phyloP scores from a whole-genome alignment of 2,888 invertebrate genomes.

The Heteromurus nitidus region DNA sequence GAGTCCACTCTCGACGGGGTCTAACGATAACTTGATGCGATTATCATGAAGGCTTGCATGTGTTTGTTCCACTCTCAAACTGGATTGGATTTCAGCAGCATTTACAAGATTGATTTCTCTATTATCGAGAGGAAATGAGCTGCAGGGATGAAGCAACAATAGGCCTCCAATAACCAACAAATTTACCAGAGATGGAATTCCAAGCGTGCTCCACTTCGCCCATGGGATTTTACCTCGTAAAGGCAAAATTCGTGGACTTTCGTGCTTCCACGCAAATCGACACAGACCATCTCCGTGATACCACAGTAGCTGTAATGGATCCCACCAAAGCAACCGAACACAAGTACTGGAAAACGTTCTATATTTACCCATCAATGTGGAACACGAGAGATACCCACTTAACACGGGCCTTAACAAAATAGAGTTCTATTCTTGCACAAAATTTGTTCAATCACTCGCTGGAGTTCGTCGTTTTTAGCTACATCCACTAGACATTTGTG shows the following conservation, averaged over 20 bases:
- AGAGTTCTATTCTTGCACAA: too few species aligned
- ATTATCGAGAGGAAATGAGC: background rate
- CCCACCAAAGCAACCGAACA: slow-evolving; percentile 23
- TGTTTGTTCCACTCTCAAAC: too few species aligned
- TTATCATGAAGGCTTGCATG: too few species aligned
- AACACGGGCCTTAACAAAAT: too few species aligned
- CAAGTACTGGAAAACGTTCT: slow-evolving; percentile 61
- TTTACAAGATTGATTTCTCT: too few species aligned
- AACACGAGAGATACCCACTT: too few species aligned
- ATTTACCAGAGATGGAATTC: slow-evolving; percentile 7
- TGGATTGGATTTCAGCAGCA: too few species aligned
- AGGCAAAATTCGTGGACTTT: slow-evolving; percentile 17
- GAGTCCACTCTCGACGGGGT: too few species aligned
- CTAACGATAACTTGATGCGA: too few species aligned
- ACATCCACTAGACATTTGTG: too few species aligned
- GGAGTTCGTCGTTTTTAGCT: too few species aligned
- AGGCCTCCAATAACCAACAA: slow-evolving; percentile 8
- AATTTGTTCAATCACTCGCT: too few species aligned
- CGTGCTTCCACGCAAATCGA: background rate
- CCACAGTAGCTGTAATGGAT: slow-evolving; percentile 11
- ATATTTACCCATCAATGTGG: slow-evolving; percentile 70
- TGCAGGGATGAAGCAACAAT: slow-evolving; percentile 12
- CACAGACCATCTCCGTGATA: slow-evolving; percentile 7
- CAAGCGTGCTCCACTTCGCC: slow-evolving; percentile 25
- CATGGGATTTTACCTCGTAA: slow-evolving; percentile 22